A percentile compares a stretch with the other conserved stretches of the same genome.
Evolutionary conservation across 1,140 invertebrate species (phyloP).

Genomic region (Pinna nobilis): DNA sequence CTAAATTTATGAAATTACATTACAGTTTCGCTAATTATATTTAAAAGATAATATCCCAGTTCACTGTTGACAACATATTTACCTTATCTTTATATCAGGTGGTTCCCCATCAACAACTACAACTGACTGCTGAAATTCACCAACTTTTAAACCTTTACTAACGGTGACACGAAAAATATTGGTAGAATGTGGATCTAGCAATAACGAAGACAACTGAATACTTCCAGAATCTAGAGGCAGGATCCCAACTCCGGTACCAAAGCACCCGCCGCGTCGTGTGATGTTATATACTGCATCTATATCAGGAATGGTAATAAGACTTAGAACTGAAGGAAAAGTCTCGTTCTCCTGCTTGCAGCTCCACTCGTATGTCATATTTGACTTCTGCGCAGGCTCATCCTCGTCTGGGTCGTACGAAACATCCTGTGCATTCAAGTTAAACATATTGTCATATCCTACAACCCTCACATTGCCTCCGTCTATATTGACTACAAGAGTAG

Average conservation of each 20-base stretch:
- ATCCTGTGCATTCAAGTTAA: conserved; percentile 40
- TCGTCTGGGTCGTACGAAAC: conserved; percentile 53
- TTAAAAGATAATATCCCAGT: too few relatives aligned
- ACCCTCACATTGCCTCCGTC: conserved; percentile 44
- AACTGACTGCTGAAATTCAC: conserved; percentile 39
- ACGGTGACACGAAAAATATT: conserved; percentile 49
- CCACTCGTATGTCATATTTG: conserved; percentile 45
- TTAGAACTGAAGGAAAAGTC: conserved; percentile 2
- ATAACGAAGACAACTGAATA: conserved; percentile 37
- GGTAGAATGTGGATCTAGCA: conserved; percentile 34
- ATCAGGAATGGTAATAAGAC: conserved; percentile 35
- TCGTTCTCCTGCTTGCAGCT: conserved; percentile 42
- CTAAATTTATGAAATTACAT: too few relatives aligned
- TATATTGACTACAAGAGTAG: conserved; percentile 39
- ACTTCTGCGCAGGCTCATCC: conserved; percentile 12
- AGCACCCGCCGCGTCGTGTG: conserved; percentile 41
- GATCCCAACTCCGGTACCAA: conserved; percentile 47
- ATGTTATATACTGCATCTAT: conserved; percentile 11
- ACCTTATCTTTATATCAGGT: conserved; percentile 43
- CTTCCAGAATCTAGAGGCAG: conserved; percentile 5
- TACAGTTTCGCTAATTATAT: too few relatives aligned
- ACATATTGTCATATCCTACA: conserved; percentile 49
- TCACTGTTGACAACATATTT: conserved; percentile 25
- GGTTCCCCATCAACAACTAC: conserved; percentile 50
- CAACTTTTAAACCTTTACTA: conserved; percentile 25